Evolutionary conservation across 1,140 invertebrate genomes (phyloP).

Genomic region (Dendrolimus punctatus): DNA sequence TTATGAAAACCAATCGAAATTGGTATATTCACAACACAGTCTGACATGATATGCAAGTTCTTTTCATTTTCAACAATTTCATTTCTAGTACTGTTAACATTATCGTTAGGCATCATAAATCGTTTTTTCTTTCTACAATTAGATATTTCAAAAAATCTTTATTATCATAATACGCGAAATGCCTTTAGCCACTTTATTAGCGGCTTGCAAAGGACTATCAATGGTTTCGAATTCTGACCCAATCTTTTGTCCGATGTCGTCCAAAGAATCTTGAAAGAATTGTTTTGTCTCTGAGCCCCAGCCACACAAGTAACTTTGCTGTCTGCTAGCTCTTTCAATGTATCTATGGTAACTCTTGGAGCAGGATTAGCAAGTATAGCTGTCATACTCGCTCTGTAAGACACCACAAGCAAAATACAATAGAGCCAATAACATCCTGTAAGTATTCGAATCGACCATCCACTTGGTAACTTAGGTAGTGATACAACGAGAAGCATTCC

Average conservation of each 20-base stretch:
- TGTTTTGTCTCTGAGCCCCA: conserved; percentile 79
- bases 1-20: conserved; percentile 85
- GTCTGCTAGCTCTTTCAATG: conserved; percentile 76
- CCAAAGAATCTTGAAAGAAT: conserved; percentile 79
- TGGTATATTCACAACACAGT: conserved; percentile 86
- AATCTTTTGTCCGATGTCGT: conserved; percentile 76
- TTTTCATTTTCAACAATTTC: conserved; percentile 52
- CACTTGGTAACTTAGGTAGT: conserved; percentile 79
- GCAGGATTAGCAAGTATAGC: conserved; percentile 84
- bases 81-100: conserved; percentile 29
- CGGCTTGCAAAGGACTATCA: conserved; percentile 72
- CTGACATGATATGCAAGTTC: conserved; percentile 84
- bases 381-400: conserved; percentile 87
- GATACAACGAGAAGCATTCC: conserved; percentile 86
- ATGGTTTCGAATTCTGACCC: conserved; percentile 78
- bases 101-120: conserved; percentile 11
- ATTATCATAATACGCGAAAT: conserved; percentile 85
- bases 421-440: conserved; percentile 91
- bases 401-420: conserved; percentile 82
- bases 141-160: conserved; percentile 79
- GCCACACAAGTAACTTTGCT: conserved; percentile 76
- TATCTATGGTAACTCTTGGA: conserved; percentile 84
- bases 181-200: conserved; percentile 77
- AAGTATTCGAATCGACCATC: conserved; percentile 83
- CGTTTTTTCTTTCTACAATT: conserved; percentile 72